Conservation (phyloP, 1,140 invertebrate species). For the Ostrea denselamellosa region DNA sequence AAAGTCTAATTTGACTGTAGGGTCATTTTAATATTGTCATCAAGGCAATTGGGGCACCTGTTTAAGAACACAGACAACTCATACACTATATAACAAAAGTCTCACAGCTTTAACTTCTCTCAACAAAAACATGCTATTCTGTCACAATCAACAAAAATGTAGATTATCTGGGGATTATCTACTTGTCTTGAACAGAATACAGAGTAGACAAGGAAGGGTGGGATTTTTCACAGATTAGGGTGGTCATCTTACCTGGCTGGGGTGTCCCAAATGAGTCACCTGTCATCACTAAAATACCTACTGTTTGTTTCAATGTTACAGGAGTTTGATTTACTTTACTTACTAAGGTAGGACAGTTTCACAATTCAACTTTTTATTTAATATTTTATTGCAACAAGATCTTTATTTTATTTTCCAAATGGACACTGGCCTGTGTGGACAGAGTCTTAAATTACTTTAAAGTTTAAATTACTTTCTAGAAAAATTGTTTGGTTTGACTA, state of each 20-base stretch:
- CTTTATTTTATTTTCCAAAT: too few species aligned
- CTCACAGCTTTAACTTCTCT: background rate
- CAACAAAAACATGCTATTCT: constrained; percentile 6
- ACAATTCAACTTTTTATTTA: background rate
- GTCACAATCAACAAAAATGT: constrained; percentile 29
- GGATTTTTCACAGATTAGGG: constrained; percentile 29
- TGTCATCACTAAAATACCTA: background rate
- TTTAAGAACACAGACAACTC: constrained; percentile 12
- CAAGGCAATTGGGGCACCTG: constrained; percentile 18
- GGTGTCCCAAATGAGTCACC: background rate
- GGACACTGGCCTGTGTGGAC: too few species aligned
- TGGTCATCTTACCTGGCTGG: background rate
- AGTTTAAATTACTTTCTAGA: too few species aligned
- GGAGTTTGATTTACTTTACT: background rate
- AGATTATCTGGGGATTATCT: constrained; percentile 9
- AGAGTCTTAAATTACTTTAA: too few species aligned
- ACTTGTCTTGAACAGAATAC: background rate
- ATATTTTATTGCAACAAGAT: too few species aligned
- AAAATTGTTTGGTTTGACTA: too few species aligned
- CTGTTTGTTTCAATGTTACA: background rate
- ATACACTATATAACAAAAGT: background rate
- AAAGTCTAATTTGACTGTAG: background rate
- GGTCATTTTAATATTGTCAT: constrained; percentile 18
- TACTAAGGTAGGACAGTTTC: background rate
- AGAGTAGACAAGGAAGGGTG: background rate